Evolutionary conservation across 2,113 vertebrate genomes (phyloP).

Genomic region (Mus pahari): DNA sequence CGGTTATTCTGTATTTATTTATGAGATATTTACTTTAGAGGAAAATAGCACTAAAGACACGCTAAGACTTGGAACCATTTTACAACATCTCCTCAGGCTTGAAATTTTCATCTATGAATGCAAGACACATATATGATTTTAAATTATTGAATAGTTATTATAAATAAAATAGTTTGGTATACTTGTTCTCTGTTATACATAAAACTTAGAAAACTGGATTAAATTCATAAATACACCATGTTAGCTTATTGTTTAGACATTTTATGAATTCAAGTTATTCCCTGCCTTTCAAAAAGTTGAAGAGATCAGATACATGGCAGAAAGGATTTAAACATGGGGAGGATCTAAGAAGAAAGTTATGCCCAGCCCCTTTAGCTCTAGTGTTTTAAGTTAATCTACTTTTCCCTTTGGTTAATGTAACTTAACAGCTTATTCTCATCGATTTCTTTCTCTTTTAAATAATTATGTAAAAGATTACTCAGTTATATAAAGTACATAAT

Average conservation of each 20-base stretch:
- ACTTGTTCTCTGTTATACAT: neutral
- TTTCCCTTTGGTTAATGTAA: conserved; percentile 23
- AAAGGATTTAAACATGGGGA: conserved; percentile 5
- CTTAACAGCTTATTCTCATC: neutral
- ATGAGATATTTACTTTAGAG: conserved; percentile 6
- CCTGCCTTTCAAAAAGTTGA: neutral
- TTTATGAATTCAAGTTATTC: neutral
- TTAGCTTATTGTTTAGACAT: neutral
- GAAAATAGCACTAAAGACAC: neutral
- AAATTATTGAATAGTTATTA: conserved; percentile 24
- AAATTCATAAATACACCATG: neutral
- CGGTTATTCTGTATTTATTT: neutral
- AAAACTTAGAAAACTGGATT: neutral
- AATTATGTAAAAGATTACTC: neutral
- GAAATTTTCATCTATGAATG: neutral
- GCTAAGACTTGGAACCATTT: neutral
- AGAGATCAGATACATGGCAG: neutral
- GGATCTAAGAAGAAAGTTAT: conserved; percentile 15
- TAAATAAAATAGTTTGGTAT: conserved; percentile 26
- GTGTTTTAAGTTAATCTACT: neutral
- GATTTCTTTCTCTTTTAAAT: conserved; percentile 49
- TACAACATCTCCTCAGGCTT: neutral
- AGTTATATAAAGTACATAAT: neutral
- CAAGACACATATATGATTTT: neutral
- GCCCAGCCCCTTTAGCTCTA: neutral